Percentiles rank a stretch among this genome's conserved stretches.
Evolutionary conservation across 2,113 vertebrate species (phyloP).

Genomic region (Donacobius atricapilla): DNA sequence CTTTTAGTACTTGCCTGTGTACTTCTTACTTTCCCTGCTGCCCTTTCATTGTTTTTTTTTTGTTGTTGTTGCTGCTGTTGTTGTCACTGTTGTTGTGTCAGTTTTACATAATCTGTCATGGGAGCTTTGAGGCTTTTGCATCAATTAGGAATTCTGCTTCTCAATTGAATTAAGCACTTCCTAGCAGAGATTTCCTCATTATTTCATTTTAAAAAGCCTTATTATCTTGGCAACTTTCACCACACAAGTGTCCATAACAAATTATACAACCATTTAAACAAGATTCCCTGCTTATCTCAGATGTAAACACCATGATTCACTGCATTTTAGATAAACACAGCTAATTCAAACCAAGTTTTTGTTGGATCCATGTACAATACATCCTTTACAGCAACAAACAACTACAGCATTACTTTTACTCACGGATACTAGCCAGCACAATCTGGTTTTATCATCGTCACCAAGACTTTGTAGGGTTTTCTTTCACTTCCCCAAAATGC

Average conservation of each 20-base stretch:
- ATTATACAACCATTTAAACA: not conserved
- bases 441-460: not conserved
- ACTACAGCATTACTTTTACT: not conserved
- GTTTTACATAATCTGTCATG: not conserved
- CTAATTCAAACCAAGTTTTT: not conserved
- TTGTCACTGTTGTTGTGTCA: not conserved
- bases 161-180: not conserved
- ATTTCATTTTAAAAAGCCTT: not conserved
- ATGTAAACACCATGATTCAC: not conserved
- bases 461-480: not conserved
- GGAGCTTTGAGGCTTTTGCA: not conserved
- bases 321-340: not conserved
- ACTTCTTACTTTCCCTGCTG: not conserved
- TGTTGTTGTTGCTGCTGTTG: not conserved
- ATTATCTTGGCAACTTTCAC: not conserved
- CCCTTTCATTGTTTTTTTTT: not conserved
- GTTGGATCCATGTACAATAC: not conserved
- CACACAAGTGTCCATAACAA: not conserved
- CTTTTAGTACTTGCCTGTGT: not conserved
- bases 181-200: not conserved
- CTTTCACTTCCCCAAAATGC: not conserved
- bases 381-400: not conserved
- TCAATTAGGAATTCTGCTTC: not conserved
- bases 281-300: not conserved
- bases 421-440: not conserved